Percentiles rank a stretch among this genome's conserved stretches.
phyloP scores from a whole-genome alignment of 2,888 invertebrate genomes.

The Drosophila sordidula region DNA sequence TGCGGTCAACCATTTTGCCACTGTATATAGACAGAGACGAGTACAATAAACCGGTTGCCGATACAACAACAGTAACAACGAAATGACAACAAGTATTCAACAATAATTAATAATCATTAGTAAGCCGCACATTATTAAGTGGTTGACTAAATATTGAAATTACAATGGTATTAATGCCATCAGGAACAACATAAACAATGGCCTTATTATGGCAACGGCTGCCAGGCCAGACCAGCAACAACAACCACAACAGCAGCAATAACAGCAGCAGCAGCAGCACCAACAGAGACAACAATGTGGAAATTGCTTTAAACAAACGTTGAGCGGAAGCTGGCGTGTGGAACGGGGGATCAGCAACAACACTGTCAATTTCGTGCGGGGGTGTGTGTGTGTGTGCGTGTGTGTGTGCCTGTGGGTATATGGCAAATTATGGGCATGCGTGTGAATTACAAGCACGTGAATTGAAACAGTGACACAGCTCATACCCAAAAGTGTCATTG shows the following conservation, averaged over 20 bases:
- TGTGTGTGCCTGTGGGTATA: slow-evolving; percentile 22
- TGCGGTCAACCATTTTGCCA: slow-evolving; percentile 60
- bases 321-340: slow-evolving; percentile 32
- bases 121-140: slow-evolving; percentile 79
- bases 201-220: slow-evolving; percentile 67
- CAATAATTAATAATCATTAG: slow-evolving; percentile 81
- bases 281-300: slow-evolving; percentile 69
- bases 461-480: slow-evolving; percentile 74
- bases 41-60: slow-evolving; percentile 19
- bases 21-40: background rate
- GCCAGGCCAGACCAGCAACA: slow-evolving; percentile 32
- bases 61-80: slow-evolving; percentile 24
- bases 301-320: slow-evolving; percentile 74
- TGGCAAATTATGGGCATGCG: slow-evolving; percentile 71
- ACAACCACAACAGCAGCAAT: slow-evolving; percentile 23
- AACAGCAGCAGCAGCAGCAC: slow-evolving; percentile 20
- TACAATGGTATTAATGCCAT: slow-evolving; percentile 75
- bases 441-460: slow-evolving; percentile 75
- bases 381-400: background rate
- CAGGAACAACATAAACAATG: slow-evolving; percentile 77
- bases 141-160: slow-evolving; percentile 81
- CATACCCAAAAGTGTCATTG: slow-evolving; percentile 32
- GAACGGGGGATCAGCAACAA: slow-evolving; percentile 37
- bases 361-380: slow-evolving; percentile 35
- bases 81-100: slow-evolving; percentile 61